phyloP scores from a whole-genome alignment of 2,888 invertebrate species.

The Netelia fuscicornis region DNA sequence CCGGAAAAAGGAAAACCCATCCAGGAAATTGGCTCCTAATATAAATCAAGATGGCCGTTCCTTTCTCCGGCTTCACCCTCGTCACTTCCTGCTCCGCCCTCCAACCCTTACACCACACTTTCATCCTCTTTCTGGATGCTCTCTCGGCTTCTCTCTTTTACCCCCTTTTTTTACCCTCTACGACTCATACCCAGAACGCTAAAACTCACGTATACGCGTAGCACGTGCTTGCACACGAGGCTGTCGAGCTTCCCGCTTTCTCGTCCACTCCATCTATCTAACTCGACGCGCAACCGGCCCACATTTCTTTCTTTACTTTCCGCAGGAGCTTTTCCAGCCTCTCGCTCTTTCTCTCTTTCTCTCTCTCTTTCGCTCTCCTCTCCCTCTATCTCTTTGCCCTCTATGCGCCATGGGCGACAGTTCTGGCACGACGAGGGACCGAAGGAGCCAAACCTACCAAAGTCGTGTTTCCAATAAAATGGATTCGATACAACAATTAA shows the following conservation, averaged over 20 bases:
- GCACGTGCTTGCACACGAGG: slow-evolving; percentile 8
- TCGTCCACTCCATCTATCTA: slow-evolving; percentile 62
- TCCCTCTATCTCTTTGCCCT: background rate
- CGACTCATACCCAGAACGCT: background rate
- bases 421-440: background rate
- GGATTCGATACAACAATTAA: too few relatives aligned
- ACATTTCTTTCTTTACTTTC: slow-evolving; percentile 46
- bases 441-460: background rate
- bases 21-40: slow-evolving; percentile 74
- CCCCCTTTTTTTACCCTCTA: slow-evolving; percentile 15
- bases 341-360: background rate
- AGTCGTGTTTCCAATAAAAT: too few relatives aligned
- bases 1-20: slow-evolving; percentile 70
- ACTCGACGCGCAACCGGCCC: slow-evolving; percentile 26
- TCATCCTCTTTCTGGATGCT: slow-evolving; percentile 34
- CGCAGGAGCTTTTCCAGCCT: slow-evolving; percentile 40
- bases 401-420: background rate
- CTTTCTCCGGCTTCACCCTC: slow-evolving; percentile 57
- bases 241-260: slow-evolving; percentile 38
- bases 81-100: slow-evolving; percentile 61
- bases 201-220: background rate
- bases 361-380: background rate
- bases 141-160: background rate
- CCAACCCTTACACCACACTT: slow-evolving; percentile 45
- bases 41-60: slow-evolving; percentile 73